These are phyloP conservation scores for Perizoma affinitatum DNA, from an alignment of 2,888 invertebrate genomes.

Conservation along the genomic window DNA sequence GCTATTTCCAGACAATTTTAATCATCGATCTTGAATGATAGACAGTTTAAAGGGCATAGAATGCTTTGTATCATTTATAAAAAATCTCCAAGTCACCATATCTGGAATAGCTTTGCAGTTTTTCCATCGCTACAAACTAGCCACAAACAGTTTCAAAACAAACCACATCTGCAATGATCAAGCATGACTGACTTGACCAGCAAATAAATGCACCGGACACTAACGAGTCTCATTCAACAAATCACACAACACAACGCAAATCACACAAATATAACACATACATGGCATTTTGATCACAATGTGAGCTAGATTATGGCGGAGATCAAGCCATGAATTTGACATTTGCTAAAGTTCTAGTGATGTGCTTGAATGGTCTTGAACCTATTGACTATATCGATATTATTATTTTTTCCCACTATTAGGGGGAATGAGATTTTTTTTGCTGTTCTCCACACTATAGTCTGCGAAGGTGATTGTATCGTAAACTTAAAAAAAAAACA, in stretches of 20 bases:
- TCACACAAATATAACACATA: slow-evolving; percentile 19
- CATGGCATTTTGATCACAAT: slow-evolving; percentile 46
- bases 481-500: too few species aligned
- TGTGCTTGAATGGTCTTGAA: slow-evolving; percentile 24
- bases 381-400: not conserved
- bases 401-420: not conserved
- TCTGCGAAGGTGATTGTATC: too few species aligned
- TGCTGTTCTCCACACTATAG: too few species aligned
- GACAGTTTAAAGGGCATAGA: slow-evolving; percentile 10
- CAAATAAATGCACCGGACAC: slow-evolving; percentile 65
- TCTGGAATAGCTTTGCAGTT: slow-evolving; percentile 2
- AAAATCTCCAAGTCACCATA: slow-evolving; percentile 17
- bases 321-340: slow-evolving; percentile 45
- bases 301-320: slow-evolving; percentile 51
- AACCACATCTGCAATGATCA: slow-evolving; percentile 33
- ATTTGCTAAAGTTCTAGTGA: slow-evolving; percentile 35
- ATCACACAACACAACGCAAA: slow-evolving; percentile 48
- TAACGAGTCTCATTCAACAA: slow-evolving; percentile 77
- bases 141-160: slow-evolving; percentile 26
- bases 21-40: slow-evolving; percentile 23
- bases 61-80: slow-evolving; percentile 8
- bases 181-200: slow-evolving; percentile 59
- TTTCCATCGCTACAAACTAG: slow-evolving; percentile 14
- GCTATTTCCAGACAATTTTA: too few species aligned
- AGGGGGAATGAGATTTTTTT: too few species aligned